These are phyloP conservation scores for Athalia circularis DNA, from an alignment of 2,888 invertebrate genomes.

Conservation along the genomic window DNA sequence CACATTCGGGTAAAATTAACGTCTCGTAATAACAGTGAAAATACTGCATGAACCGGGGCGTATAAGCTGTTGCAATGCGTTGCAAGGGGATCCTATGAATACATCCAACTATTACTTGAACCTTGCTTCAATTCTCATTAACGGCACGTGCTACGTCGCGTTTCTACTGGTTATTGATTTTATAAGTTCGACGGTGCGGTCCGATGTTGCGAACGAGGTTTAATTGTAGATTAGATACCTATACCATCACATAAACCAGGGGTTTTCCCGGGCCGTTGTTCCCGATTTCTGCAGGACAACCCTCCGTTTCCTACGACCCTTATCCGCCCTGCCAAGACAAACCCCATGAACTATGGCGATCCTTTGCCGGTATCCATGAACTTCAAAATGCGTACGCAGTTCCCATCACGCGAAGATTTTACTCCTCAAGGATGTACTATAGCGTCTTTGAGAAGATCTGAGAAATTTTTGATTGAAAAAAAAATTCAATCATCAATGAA, in stretches of 20 bases:
- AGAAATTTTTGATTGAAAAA: no score
- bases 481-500: no score
- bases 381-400: background rate
- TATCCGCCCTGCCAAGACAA: constrained; percentile 15
- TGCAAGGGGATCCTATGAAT: constrained; percentile 23
- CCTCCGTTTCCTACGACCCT: constrained; percentile 28
- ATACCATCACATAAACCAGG: background rate
- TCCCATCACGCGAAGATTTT: background rate
- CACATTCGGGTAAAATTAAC: constrained; percentile 46
- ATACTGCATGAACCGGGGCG: constrained; percentile 6
- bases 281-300: constrained; percentile 3
- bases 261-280: background rate
- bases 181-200: constrained; percentile 43
- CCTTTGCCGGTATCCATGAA: constrained; percentile 12
- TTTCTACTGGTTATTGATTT: constrained; percentile 58
- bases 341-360: background rate
- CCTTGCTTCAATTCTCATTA: constrained; percentile 59
- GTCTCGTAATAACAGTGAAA: constrained; percentile 47
- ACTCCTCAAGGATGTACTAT: background rate
- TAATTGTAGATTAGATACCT: constrained; percentile 54
- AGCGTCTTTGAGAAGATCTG: background rate
- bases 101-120: constrained; percentile 40
- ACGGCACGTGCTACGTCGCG: constrained; percentile 54
- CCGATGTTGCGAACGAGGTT: constrained; percentile 51
- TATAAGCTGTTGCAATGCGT: background rate